Conservation (phyloP, 2,888 invertebrate species). For the Acronicta aceris region DNA sequence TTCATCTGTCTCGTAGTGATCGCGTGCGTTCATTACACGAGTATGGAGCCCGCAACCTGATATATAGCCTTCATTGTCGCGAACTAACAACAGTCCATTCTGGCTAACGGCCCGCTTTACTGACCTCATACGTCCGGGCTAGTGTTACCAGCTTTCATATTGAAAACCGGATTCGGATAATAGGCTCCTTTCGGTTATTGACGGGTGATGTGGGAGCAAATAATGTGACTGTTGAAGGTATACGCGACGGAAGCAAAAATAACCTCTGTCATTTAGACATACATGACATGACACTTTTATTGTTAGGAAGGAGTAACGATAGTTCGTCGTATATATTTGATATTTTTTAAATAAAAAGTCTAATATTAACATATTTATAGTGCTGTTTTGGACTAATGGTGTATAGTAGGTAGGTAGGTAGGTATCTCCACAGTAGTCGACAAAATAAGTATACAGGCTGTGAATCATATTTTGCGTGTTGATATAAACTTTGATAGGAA, state of each 20-base stretch:
- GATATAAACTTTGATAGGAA: no score
- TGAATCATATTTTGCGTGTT: no score
- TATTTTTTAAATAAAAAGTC: background rate
- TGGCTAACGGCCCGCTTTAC: conserved; percentile 77
- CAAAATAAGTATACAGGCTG: no score
- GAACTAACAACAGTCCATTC: conserved; percentile 82
- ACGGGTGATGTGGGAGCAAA: conserved; percentile 31
- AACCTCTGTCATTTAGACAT: background rate
- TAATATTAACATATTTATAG: no score
- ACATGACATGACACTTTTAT: background rate
- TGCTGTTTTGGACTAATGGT: no score
- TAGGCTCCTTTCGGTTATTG: conserved; percentile 37
- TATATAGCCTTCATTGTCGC: conserved; percentile 82
- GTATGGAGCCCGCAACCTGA: conserved; percentile 69
- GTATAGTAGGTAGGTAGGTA: no score
- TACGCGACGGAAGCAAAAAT: background rate
- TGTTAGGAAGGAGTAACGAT: background rate
- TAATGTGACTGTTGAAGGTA: conserved; percentile 35
- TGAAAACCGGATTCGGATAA: conserved; percentile 40
- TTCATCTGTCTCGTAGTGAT: conserved; percentile 65
- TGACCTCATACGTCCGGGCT: conserved; percentile 70
- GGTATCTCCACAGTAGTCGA: no score
- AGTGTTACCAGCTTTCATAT: conserved; percentile 48
- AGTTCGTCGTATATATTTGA: background rate
- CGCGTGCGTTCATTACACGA: conserved; percentile 70